These are phyloP conservation scores for Subacronicta megacephala DNA, from an alignment of 2,888 invertebrate genomes.

Conservation along the genomic window DNA sequence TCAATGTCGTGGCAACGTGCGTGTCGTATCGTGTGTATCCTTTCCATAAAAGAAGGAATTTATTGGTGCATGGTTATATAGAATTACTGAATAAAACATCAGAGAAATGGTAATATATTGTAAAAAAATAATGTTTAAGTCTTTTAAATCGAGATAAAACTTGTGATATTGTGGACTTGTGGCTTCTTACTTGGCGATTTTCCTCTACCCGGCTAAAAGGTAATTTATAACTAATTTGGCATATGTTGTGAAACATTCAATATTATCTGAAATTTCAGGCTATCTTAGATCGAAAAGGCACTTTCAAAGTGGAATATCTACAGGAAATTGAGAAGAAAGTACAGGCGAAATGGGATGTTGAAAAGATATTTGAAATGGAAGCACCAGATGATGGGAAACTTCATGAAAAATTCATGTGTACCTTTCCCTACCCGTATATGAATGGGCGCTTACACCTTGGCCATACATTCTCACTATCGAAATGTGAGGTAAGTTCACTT, in stretches of 20 bases:
- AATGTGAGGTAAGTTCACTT: conserved; percentile 94
- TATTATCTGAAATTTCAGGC: conserved; percentile 68
- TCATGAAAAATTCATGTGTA: conserved; percentile 96
- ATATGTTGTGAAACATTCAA: conserved; percentile 15
- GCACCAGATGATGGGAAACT: conserved; percentile 91
- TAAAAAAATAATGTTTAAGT: background rate
- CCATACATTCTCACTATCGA: conserved; percentile 98
- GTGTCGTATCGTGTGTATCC: background rate
- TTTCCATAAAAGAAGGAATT: conserved; percentile 7
- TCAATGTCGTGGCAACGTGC: conserved; percentile 49
- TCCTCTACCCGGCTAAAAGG: conserved; percentile 18
- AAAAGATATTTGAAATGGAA: conserved; percentile 95
- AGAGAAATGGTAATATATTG: conserved; percentile 38
- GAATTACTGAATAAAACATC: conserved; percentile 45
- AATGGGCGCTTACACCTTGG: conserved; percentile 99
- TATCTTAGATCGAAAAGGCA: conserved; percentile 93
- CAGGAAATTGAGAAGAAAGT: conserved; percentile 96
- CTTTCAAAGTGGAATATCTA: conserved; percentile 98
- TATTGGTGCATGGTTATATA: conserved; percentile 15
- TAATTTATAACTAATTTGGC: background rate
- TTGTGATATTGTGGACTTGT: background rate
- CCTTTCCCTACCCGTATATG: conserved; percentile 99
- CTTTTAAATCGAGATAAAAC: background rate
- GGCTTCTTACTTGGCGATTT: background rate
- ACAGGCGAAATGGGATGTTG: conserved; percentile 95